Evolutionary conservation across 2,888 invertebrate genomes (phyloP), one percentile per base, ranked within the genome.

Genomic region (Thymelicus acteon): DNA sequence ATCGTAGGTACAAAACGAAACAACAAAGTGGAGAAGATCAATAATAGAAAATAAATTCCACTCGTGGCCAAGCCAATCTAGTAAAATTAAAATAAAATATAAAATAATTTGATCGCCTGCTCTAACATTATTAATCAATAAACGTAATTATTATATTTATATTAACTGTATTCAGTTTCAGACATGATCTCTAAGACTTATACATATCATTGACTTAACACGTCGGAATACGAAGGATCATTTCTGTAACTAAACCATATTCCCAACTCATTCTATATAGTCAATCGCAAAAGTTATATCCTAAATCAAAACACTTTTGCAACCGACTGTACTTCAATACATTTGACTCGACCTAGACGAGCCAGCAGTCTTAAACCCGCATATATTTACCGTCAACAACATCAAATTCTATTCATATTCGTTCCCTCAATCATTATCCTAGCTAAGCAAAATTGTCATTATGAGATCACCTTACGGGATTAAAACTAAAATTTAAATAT

Each of bases 1-100:
- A 91, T 80, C 81, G 78, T 85, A 86, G 77, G 76, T 89, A 89
- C 81, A 87, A 90, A 92, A 89, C 85, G 79, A 90, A 90, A 88
- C 85, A 92, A 92, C 90, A 86, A 85, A 85, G 75, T 78, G 77
- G 77, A 79, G 72, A 75, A 70, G 60, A 49, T 67, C 39, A 66
- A 49, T 67, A 76, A 75, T 77, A 73, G 71, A 74, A 79, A 73
- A 74, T 74, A 71, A 72, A 75, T 75, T 72, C 60, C 63, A 72
- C 63, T 60, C 72, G 69, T 75, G 83, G 85, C 83, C 81, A 79
- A 74, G 85, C 85, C 85, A 80, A 78, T 78, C 31, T 31, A 8
- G 72, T 73, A 76, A 72, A 74, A 72, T 73, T 61, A 74, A 75
- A 77, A 72, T 67, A 76, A 77, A 73, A 75, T 67, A 69, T 71